Base-by-base conservation (phyloP, 2,888 invertebrate species). In the Trissoscelio sp. region DNA sequence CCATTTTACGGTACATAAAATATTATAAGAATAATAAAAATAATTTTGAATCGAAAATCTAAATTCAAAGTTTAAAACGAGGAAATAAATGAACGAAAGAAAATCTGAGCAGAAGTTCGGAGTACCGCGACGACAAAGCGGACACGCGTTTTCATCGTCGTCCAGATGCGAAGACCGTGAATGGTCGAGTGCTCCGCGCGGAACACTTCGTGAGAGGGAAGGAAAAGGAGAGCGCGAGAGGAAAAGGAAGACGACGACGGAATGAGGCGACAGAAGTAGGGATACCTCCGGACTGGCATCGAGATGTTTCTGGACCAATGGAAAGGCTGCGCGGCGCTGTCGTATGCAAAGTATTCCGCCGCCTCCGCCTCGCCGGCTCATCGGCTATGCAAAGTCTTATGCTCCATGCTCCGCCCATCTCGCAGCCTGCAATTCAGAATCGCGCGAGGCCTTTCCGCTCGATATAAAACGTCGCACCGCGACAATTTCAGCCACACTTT, bases 321-420 rank as follows among this genome's bases (percentile, higher is more conserved):
- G 86, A 85, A 89, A 86, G 85, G 87, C 89, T 86, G 88, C 85
- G 81, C 83, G 72, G 86, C 81, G 85, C 85, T 86, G 86, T 85
- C 87, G 88, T 91, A 91, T 91, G 90, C 90, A 91, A 91, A 89
- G 87, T 86, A 86, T 87, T 57, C 53, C 57, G 82, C 70, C 82
- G 82, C 82, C 82, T 82, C 75, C 82, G 70, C 82, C 79, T 77
- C 48, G 67, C n/a, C 77, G 69, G 53, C 74, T 79, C 82, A 82
- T 82, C 79, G 82, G 20, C 82, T 82, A 82, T 82, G 82, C 82
- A 82, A 82, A 82, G 74, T 79, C 82, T 46, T 60, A 9, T 20
- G 51, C 82, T 58, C 34, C 78, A 78, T 16, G 78, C 78, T 78
- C 81, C 81, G 81, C 81, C 81, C 81, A 78, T 74, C 53, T 51